These are phyloP conservation scores for Latrodectus elegans DNA, from an alignment of 2,888 invertebrate genomes.

Conservation along the genomic window DNA sequence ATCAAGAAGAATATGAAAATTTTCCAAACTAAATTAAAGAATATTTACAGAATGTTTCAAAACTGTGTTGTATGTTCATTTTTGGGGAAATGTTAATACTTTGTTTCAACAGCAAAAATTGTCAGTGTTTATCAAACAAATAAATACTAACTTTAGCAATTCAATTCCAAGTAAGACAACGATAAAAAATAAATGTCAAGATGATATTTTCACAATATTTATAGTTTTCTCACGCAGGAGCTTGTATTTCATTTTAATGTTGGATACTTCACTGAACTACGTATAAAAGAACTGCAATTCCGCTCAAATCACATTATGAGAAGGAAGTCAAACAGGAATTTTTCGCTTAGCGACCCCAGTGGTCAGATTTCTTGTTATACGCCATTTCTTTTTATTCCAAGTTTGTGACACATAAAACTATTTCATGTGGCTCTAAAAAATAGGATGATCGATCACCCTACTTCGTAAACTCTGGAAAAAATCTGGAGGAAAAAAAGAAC, in stretches of 20 bases:
- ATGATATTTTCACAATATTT: not conserved
- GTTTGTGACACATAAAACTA: slow-evolving; percentile 24
- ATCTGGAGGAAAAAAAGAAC: not conserved
- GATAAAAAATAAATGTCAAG: slow-evolving; percentile 10
- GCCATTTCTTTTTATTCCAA: not conserved
- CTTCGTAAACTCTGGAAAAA: not conserved
- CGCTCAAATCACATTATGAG: slow-evolving; percentile 31
- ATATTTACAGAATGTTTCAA: too few relatives aligned
- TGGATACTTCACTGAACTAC: slow-evolving; percentile 9
- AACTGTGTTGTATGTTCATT: too few relatives aligned
- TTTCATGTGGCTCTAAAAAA: slow-evolving; percentile 6
- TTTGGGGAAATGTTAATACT: too few relatives aligned
- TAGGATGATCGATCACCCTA: slow-evolving; percentile 27
- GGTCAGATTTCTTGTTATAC: slow-evolving; percentile 17
- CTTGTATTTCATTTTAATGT: slow-evolving; percentile 30
- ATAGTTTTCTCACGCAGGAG: slow-evolving; percentile 26
- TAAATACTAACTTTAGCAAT: too few relatives aligned
- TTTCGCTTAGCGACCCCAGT: slow-evolving; percentile 16
- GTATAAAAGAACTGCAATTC: slow-evolving; percentile 24
- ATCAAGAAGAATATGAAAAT: too few relatives aligned
- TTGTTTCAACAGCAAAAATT: too few relatives aligned
- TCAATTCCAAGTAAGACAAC: not conserved
- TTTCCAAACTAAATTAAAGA: too few relatives aligned
- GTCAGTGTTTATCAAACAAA: too few relatives aligned
- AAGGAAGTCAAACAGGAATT: slow-evolving; percentile 43